Evolutionary conservation across 2,113 vertebrate genomes (phyloP).

Genomic region (Puma concolor): DNA sequence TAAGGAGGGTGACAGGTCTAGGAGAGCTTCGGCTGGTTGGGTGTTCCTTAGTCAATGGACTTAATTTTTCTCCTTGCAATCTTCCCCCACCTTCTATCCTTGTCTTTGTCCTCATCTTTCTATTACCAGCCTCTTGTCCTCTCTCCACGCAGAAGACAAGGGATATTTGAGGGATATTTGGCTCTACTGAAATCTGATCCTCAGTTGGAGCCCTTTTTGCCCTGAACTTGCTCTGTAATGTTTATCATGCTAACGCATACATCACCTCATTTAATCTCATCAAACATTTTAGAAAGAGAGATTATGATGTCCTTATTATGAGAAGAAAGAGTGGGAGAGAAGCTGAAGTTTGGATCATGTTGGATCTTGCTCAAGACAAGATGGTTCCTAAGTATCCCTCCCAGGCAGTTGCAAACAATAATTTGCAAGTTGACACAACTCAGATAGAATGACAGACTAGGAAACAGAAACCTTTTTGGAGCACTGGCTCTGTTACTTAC

Average conservation of each 20-base stretch:
- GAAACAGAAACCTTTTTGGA: not conserved
- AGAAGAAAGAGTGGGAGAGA: too few species aligned
- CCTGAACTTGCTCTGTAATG: not conserved
- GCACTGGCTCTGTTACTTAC: not conserved
- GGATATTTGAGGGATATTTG: not conserved
- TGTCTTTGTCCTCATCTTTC: not conserved
- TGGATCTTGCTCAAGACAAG: not conserved
- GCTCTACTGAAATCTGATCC: not conserved
- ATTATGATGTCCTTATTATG: not conserved
- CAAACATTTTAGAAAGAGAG: not conserved
- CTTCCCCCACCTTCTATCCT: not conserved
- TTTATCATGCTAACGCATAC: not conserved
- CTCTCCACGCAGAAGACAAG: not conserved
- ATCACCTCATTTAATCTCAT: not conserved
- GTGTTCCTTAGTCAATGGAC: not conserved
- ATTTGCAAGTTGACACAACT: not conserved
- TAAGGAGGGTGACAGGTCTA: too few species aligned
- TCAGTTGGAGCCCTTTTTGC: not conserved
- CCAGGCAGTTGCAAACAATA: not conserved
- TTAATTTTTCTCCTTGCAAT: not conserved
- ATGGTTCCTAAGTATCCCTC: not conserved
- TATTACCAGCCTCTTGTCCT: not conserved
- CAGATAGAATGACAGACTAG: not conserved
- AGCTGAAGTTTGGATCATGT: not conserved
- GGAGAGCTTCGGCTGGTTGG: not conserved